Evolutionary conservation across 2,888 invertebrate species (phyloP), one percentile per base, ranked within the genome.

Genomic region (Meiosimyza decipiens): DNA sequence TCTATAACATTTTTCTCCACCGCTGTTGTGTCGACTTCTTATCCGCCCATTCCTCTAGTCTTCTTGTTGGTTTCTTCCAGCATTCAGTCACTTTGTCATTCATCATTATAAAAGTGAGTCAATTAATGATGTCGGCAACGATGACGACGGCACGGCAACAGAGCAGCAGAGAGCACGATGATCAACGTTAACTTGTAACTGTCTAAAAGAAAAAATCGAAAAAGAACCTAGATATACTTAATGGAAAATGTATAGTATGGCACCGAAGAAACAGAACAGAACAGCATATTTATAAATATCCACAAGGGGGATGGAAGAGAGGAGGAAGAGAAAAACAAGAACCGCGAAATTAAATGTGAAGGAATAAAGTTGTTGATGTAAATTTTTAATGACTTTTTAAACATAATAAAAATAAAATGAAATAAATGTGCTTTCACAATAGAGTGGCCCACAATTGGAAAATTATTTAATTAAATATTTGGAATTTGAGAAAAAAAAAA

Each of bases 331-430:
- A 55, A 74, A 75, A 40, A 40, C 40, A 40, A 40, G 40, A 40
- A 40, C 40, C 9, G 9, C 40, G 40, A 40, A 9, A 76, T 78
- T 76, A 77, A 78, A 76, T 76, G 75, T 40, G 40, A 40, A 65
- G 69, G 62, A 74, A 74, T 74, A 75, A 75, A 77, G 71, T 77
- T 77, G 73, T 72, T 73, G 74, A 69, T 77, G 71, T 74, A 72
- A 77, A 77, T 78, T 82, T 79, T 78, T 80, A 81, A 82, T 83
- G 79, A 81, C 79, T 82, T 82, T 82, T 80, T 79, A 78, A 82
- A 80, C 76, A 78, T 79, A 81, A 80, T 79, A 78, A 82, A 83
- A 83, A 78, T 80, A 79, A 81, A 79, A 28, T 22, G 52, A 9
- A 18, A 62, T 60, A 69, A 62, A 40, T 40, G 40, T 40, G 9